These are phyloP conservation scores for Buathra laborator DNA, from an alignment of 2,888 invertebrate genomes.

Conservation along the genomic window DNA sequence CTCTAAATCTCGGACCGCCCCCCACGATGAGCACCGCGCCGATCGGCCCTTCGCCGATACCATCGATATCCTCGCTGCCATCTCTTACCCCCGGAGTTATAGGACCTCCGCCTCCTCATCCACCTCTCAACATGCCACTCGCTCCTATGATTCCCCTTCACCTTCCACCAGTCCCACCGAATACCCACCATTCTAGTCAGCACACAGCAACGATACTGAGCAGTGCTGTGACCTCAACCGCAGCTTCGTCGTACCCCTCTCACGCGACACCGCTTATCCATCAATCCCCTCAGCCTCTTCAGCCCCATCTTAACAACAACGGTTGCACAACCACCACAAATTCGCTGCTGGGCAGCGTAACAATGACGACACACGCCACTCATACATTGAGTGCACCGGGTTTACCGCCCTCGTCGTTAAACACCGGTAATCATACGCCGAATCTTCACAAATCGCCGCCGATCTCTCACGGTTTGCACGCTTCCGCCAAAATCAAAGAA, in stretches of 20 bases:
- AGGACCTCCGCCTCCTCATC: slow-evolving; percentile 70
- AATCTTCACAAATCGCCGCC: slow-evolving; percentile 75
- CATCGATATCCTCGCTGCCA: slow-evolving; percentile 76
- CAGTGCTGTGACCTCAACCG: slow-evolving; percentile 73
- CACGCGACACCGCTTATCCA: slow-evolving; percentile 58
- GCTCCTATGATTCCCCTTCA: slow-evolving; percentile 77
- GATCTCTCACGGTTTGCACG: slow-evolving; percentile 69
- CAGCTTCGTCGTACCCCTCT: slow-evolving; percentile 69
- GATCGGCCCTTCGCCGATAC: slow-evolving; percentile 77
- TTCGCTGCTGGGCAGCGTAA: slow-evolving; percentile 85
- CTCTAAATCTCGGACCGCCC: slow-evolving; percentile 76
- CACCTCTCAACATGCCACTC: slow-evolving; percentile 73
- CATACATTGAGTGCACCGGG: slow-evolving; percentile 75
- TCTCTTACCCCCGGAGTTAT: slow-evolving; percentile 76
- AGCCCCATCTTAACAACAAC: slow-evolving; percentile 73
- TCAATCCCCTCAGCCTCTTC: slow-evolving; percentile 65
- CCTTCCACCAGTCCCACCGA: slow-evolving; percentile 78
- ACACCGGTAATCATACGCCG: slow-evolving; percentile 70
- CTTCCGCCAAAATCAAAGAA: slow-evolving; percentile 74
- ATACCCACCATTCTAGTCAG: slow-evolving; percentile 83
- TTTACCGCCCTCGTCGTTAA: slow-evolving; percentile 69
- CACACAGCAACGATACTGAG: slow-evolving; percentile 78
- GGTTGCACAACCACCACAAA: slow-evolving; percentile 86
- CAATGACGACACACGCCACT: slow-evolving; percentile 82
- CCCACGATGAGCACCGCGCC: slow-evolving; percentile 75